These are phyloP conservation scores for Malurus elegans DNA, from an alignment of 2,113 vertebrate species.

Conservation along the genomic window DNA sequence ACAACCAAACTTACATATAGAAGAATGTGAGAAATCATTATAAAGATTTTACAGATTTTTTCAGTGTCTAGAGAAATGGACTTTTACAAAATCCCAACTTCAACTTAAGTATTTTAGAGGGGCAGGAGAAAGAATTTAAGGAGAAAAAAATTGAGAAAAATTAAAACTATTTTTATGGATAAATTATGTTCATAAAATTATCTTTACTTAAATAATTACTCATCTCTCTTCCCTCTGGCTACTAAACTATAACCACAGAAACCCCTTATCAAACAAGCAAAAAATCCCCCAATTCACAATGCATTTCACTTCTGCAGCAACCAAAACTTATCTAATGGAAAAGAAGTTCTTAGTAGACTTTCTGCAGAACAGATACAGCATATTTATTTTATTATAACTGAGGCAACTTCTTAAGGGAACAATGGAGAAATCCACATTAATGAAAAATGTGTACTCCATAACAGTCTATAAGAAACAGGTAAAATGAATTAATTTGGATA, in stretches of 20 bases:
- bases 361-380: not conserved
- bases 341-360: not conserved
- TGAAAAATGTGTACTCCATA: not conserved
- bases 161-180: not conserved
- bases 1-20: not conserved
- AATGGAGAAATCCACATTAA: not conserved
- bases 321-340: not conserved
- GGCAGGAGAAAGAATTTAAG: not conserved
- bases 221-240: not conserved
- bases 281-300: not conserved
- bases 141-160: not conserved
- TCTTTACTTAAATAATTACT: not conserved
- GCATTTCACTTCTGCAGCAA: not conserved
- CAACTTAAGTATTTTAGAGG: not conserved
- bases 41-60: not conserved
- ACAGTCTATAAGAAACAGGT: not conserved
- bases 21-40: not conserved
- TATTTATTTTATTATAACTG: not conserved
- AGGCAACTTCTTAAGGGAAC: not conserved
- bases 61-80: not conserved
- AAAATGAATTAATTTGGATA: not conserved
- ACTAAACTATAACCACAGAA: not conserved
- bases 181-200: not conserved
- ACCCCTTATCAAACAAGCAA: rapidly evolving
- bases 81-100: not conserved